Evolutionary conservation across 2,797 vertebrate species (phyloP), one percentile per base, ranked within the genome.

Genomic region (Anas georgica): DNA sequence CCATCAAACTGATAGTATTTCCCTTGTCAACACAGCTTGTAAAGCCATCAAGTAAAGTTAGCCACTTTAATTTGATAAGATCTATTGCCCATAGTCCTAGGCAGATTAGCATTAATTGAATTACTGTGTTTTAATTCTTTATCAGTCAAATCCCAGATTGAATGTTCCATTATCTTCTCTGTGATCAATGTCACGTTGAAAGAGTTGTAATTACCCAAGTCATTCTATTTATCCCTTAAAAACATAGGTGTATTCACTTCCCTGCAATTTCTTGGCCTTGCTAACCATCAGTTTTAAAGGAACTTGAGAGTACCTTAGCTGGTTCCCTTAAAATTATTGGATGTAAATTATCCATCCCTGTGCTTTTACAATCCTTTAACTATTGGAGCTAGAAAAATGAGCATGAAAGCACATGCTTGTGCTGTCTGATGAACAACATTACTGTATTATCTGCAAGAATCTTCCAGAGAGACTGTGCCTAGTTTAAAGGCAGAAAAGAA

Each of bases 41-140:
- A 93, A 78, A 69, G 21, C 26, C 48, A 86, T 69, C 63, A 74
- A 33, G 35, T 89, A 70, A 50, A 68, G 17, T 75, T 91, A 92
- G 25, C 50, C 74, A 59, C 41, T 90, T 88, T 31, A 31, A 26
- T 76, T 64, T 91, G 74, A 70, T 80, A 90, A 83, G 60, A 79
- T 68, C 64, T 85, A 41, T 87, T 74, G 55, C 37, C 17, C 46
- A 48, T 84, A 91, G 95, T 84, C 86, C 77, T 66, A 70, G 67
- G 39, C 54, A 86, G 78, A 87, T 83, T 93, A 88, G 3, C 81
- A 80, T 91, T 91, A 84, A 92, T 93, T 90, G 50, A 26, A 21
- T 84, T 68, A 74, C 16, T 88, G 52, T 54, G 8, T 55, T 86
- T 90, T 73, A 94, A 86, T 91, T 37, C 48, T 87, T 29, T 62